Evolutionary conservation across 2,113 vertebrate species (phyloP).

Genomic region (human): GRCh38 chr1:43469501-43470000

Average conservation of each 20-base stretch:
- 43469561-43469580: background rate
- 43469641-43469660: background rate
- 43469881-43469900: background rate
- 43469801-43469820: background rate
- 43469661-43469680: background rate
- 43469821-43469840: background rate
- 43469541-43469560: background rate
- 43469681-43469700: background rate
- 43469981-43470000: background rate
- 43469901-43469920: too few species aligned
- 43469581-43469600: background rate
- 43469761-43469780: background rate
- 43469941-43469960: background rate
- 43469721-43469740: background rate
- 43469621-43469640: background rate
- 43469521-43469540: background rate
- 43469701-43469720: background rate
- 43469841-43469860: background rate
- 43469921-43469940: background rate
- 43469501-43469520: too few species aligned
- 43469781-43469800: background rate
- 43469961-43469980: background rate
- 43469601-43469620: background rate
- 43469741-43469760: background rate
- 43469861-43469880: background rate